A percentile compares a stretch with the other conserved stretches of the same genome.
phyloP scores from a whole-genome alignment of 92 coral and sea anemone genomes.

The Porites rus region DNA sequence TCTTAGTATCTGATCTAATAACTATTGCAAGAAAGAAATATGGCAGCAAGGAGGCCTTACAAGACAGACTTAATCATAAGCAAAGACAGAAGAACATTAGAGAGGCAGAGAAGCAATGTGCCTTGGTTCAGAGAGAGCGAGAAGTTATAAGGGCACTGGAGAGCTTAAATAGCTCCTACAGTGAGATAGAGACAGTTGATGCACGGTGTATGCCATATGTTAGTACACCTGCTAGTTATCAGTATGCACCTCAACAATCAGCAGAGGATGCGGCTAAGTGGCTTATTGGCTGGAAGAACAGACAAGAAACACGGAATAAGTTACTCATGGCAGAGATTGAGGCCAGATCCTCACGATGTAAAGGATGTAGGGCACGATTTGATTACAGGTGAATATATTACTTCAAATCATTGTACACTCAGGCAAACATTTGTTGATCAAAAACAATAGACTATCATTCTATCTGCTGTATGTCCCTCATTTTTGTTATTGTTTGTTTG shows the following conservation, averaged over 20 bases:
- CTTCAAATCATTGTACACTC: too few relatives aligned
- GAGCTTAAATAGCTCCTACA: conserved; percentile 83
- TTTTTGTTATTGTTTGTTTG: too few relatives aligned
- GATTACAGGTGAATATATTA: conserved; percentile 83
- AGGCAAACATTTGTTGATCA: too few relatives aligned
- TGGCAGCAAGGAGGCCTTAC: conserved; percentile 85
- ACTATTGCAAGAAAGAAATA: conserved; percentile 94
- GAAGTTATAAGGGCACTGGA: conserved; percentile 88
- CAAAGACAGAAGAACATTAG: conserved; percentile 83
- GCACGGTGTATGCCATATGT: conserved; percentile 99
- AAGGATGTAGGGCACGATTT: conserved; percentile 97
- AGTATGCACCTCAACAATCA: conserved; percentile 91
- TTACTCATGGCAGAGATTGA: conserved; percentile 87
- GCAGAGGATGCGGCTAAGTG: conserved; percentile 98
- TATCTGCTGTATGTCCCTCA: too few relatives aligned
- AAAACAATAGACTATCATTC: too few relatives aligned
- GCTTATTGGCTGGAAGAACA: conserved; percentile 96
- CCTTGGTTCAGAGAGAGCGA: conserved; percentile 83
- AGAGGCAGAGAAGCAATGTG: conserved; percentile 97
- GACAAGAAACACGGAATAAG: conserved; percentile 94
- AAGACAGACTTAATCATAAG: conserved; percentile 79
- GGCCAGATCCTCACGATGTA: conserved; percentile 91
- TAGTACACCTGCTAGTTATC: conserved; percentile 91
- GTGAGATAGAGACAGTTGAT: conserved; percentile 89
- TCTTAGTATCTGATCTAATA: conserved; percentile 91